Percentiles rank a stretch among this genome's conserved stretches.
phyloP scores from a whole-genome alignment of 2,113 vertebrate genomes.

The Siphamia tubifer region DNA sequence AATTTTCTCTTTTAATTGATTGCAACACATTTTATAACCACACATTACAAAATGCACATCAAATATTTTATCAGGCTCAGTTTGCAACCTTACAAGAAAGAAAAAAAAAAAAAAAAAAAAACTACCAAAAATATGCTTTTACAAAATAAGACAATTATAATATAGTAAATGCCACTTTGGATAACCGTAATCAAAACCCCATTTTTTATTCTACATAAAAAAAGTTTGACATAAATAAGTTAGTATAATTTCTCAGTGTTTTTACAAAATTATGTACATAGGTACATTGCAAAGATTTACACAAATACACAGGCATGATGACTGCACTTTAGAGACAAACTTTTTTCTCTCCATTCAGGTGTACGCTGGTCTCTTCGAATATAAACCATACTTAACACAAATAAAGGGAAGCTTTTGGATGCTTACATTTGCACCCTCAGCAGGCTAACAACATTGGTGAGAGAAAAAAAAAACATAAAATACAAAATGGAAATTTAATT shows the following conservation, averaged over 20 bases:
- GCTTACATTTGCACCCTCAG: conserved; percentile 63
- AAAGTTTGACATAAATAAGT: conserved; percentile 98
- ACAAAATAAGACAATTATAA: conserved; percentile 82
- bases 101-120: conserved; percentile 73
- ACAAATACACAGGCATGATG: conserved; percentile 88
- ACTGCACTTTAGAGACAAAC: conserved; percentile 65
- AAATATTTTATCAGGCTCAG: conserved; percentile 94
- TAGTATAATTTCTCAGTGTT: conserved; percentile 99
- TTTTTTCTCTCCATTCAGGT: conserved; percentile 61
- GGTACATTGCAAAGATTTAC: conserved; percentile 90
- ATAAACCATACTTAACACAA: conserved; percentile 50
- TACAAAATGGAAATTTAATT: conserved; percentile 34
- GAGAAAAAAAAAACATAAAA: conserved; percentile 20
- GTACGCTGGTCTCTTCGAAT: conserved; percentile 53
- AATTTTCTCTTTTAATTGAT: conserved; percentile 79
- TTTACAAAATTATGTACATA: conserved; percentile 99
- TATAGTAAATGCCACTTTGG: conserved; percentile 96
- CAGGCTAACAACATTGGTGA: conserved; percentile 62
- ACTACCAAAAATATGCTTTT: conserved; percentile 86
- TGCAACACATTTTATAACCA: conserved; percentile 84
- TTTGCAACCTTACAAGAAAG: conserved; percentile 88
- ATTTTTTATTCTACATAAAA: conserved; percentile 87
- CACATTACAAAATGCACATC: conserved; percentile 87
- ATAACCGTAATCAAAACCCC: conserved; percentile 87
- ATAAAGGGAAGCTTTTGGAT: conserved; percentile 62